These are phyloP conservation scores for Caenorhabditis panamensis DNA, from an alignment of 2,888 invertebrate species.

Conservation along the genomic window DNA sequence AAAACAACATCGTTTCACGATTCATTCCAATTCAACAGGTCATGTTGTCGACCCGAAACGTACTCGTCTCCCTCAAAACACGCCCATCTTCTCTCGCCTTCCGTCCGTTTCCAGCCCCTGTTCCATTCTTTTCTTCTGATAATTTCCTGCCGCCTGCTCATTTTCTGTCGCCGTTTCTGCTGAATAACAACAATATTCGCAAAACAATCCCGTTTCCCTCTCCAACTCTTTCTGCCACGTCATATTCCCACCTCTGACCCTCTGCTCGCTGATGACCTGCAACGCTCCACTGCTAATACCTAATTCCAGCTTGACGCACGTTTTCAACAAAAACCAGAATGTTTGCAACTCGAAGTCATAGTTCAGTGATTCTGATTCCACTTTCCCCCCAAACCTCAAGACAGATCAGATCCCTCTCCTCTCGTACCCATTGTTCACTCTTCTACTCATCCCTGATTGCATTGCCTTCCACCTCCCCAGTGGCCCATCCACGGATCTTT, in stretches of 20 bases:
- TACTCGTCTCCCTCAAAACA: conserved; percentile 9
- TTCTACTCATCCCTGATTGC: conserved; percentile 22
- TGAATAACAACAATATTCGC: conserved; percentile 35
- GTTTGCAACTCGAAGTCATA: conserved; percentile 3
- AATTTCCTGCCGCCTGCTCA: conserved; percentile 33
- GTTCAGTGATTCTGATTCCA: conserved; percentile 1
- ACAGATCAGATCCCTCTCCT: background rate
- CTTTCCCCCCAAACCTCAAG: background rate
- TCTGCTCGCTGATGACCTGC: background rate
- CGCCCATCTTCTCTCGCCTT: conserved; percentile 10
- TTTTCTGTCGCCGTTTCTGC: background rate
- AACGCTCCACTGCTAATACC: conserved; percentile 24
- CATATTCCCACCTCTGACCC: background rate
- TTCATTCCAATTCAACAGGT: conserved; percentile 21
- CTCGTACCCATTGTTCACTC: background rate
- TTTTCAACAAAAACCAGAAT: conserved; percentile 13
- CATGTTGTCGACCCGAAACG: conserved; percentile 15
- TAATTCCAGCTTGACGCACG: conserved; percentile 22
- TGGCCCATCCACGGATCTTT: conserved; percentile 33
- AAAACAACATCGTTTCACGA: conserved; percentile 14
- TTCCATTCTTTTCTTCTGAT: conserved; percentile 23
- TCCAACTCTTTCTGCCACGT: conserved; percentile 19
- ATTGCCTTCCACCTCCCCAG: conserved; percentile 33
- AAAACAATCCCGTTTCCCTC: conserved; percentile 20
- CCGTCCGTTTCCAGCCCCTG: background rate